A percentile compares a stretch with the other conserved stretches of the same genome.
Conservation (phyloP, 2,113 vertebrate genomes). For the Hypanus sabinus region DNA sequence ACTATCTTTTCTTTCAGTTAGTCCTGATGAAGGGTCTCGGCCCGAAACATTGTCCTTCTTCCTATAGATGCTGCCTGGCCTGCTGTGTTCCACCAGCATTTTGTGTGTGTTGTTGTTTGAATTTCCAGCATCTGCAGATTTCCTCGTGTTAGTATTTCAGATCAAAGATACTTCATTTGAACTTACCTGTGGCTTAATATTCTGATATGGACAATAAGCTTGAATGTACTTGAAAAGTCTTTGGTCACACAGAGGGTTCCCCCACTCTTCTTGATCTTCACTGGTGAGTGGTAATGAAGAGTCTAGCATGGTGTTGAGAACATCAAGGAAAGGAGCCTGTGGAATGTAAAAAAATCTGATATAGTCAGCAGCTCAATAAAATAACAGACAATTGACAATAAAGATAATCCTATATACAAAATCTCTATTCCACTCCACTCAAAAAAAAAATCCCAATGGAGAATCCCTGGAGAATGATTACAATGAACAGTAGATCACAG, state of each 20-base stretch:
- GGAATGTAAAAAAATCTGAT: background rate
- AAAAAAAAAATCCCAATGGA: background rate
- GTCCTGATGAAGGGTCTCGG: too few species aligned
- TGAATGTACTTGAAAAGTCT: constrained; percentile 65
- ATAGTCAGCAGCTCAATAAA: background rate
- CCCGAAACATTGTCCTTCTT: too few species aligned
- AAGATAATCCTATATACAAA: background rate
- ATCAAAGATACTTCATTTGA: background rate
- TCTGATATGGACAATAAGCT: constrained; percentile 83
- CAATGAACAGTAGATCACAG: background rate
- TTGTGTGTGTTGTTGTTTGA: too few species aligned
- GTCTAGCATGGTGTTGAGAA: constrained; percentile 82
- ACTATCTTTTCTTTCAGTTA: too few species aligned
- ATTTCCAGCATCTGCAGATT: too few species aligned
- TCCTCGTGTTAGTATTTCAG: background rate
- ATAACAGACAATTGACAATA: background rate
- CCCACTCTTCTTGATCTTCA: constrained; percentile 93
- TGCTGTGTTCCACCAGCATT: too few species aligned
- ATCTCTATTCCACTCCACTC: background rate
- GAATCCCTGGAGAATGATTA: background rate
- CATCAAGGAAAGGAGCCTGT: constrained; percentile 88
- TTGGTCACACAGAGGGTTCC: constrained; percentile 68
- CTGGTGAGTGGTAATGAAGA: constrained; percentile 73
- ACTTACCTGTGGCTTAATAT: constrained; percentile 84
- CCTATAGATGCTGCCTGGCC: too few species aligned